Conservation (phyloP, 53 echinoderm and acorn worm species). For the Echinarachnius parma region DNA sequence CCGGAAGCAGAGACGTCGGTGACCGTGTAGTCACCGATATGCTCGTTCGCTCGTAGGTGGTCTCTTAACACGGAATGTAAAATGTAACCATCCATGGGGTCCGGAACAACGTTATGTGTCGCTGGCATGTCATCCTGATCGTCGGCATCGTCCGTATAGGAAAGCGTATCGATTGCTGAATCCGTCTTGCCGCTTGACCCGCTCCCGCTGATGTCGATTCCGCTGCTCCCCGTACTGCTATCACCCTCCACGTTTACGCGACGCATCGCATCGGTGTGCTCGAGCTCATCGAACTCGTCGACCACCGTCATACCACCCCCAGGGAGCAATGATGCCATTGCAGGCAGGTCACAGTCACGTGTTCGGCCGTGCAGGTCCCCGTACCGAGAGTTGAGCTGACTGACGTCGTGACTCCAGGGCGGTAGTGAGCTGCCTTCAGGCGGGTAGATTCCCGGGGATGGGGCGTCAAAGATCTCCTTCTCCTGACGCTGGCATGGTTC, state of each 20-base stretch:
- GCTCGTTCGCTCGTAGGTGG: conserved; percentile 4
- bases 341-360: neutral
- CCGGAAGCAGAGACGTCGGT: neutral
- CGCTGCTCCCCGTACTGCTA: too few relatives aligned
- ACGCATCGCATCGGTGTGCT: neutral
- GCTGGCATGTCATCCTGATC: neutral
- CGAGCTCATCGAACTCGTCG: conserved; percentile 35
- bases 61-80: neutral
- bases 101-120: too few relatives aligned
- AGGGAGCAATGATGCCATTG: neutral
- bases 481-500: conserved; percentile 36
- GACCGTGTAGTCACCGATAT: conserved; percentile 10
- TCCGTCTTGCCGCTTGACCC: conserved; percentile 1
- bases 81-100: conserved; percentile 19
- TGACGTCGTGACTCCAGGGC: conserved; percentile 14
- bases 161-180: conserved; percentile 19
- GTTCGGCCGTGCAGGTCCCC: neutral
- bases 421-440: neutral
- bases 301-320: conserved; percentile 6
- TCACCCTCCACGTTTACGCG: neutral
- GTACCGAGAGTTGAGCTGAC: neutral
- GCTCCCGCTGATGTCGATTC: neutral
- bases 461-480: conserved; percentile 37
- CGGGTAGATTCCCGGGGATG: conserved; percentile 8
- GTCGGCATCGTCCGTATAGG: conserved; percentile 5